Base-by-base conservation (phyloP, 1,140 invertebrate species). In the Uloborus diversus region DNA sequence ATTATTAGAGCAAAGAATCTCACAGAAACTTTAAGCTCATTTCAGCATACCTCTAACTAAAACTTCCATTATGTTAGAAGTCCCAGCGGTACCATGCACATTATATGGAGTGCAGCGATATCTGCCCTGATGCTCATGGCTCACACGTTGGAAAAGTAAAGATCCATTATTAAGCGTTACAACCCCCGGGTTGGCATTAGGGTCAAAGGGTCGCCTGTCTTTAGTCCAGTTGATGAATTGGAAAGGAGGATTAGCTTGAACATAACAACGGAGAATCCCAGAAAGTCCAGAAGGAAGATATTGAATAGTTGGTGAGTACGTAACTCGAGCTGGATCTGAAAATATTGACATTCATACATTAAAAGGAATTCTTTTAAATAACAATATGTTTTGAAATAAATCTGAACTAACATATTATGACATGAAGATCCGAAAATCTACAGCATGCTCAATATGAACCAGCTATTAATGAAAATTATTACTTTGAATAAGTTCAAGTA, bases 71-170 rank as follows among this genome's bases (percentile, higher is more conserved):
- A 92, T 90, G 28, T 93, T 94, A 59, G 96, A 98, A 53, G 93
- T 93, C 3, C 95, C 94, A 83, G 96, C 95, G 7, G 94, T 95
- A 61, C 96, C 96, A 83, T 97, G 93, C 20, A 92, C 92, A 85
- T 97, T 98, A 86, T 96, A 96, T 13, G 96, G 96, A 13, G 94
- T 97, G 86, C 96, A 98, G 35, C 94, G 96, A 86, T 98, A 99
- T 81, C 92, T 88, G 91, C 94, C 82, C 87, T 96, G 94, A 30
- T 83, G 81, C 61, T 82, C 82, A 23, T 81, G 71, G 56, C 82
- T 84, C 80, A 90, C 91, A 84, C 92, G 91, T 79, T 91, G 91
- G 83, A 96, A 96, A 27, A 96, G 90, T 80, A 97, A 88, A 49
- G 95, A 96, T 56, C 95, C 95, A 85, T 97, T 97, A 86, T 94